These are phyloP conservation scores for Rhea pennata DNA, from an alignment of 2,113 vertebrate genomes.

Conservation along the genomic window DNA sequence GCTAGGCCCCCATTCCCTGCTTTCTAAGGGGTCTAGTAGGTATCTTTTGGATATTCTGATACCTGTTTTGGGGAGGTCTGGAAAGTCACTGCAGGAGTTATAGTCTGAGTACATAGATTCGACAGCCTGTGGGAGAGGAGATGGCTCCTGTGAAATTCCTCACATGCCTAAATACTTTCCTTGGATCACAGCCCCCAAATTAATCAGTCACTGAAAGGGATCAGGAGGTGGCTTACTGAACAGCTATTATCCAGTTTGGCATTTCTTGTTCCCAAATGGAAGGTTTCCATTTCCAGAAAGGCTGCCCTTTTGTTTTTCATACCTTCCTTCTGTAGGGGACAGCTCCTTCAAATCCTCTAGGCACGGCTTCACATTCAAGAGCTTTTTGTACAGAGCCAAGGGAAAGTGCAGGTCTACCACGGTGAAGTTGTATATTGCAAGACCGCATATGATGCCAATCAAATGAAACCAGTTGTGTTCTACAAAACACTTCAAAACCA, in stretches of 20 bases:
- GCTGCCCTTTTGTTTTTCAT: not conserved
- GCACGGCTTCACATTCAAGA: constrained; percentile 84
- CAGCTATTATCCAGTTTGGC: not conserved
- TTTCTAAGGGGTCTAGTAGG: not conserved
- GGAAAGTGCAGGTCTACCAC: constrained; percentile 97
- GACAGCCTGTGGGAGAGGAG: not conserved
- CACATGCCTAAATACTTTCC: not conserved
- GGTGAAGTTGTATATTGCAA: constrained; percentile 97
- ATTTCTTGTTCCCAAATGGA: not conserved
- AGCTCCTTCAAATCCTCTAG: constrained; percentile 95
- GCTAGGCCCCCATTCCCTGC: not conserved
- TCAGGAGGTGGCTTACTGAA: not conserved
- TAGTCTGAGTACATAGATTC: not conserved
- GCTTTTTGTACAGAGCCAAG: constrained; percentile 93
- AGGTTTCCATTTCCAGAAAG: not conserved
- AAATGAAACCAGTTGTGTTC: constrained; percentile 97
- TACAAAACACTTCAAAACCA: constrained; percentile 90
- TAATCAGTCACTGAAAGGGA: not conserved
- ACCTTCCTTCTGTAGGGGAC: constrained; percentile 95
- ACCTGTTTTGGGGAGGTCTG: not conserved
- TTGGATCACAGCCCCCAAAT: not conserved
- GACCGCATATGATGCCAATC: constrained; percentile 94
- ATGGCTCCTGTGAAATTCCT: not conserved
- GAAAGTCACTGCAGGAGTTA: not conserved
- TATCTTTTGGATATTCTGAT: not conserved